Evolutionary conservation across 2,888 invertebrate genomes (phyloP).

Genomic region (Hemithea aestivaria): DNA sequence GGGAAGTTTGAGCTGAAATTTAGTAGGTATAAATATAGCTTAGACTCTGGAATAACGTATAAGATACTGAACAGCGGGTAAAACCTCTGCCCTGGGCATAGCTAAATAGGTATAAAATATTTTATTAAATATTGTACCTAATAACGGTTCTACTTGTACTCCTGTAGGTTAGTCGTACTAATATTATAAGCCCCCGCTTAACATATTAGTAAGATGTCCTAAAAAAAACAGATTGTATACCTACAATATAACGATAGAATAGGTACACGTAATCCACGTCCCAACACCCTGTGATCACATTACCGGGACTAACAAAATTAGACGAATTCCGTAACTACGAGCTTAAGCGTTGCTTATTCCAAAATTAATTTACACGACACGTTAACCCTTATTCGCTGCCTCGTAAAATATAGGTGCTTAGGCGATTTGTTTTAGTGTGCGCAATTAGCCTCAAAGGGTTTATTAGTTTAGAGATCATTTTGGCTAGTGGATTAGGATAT

Average conservation of each 20-base stretch:
- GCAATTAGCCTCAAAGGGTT: conserved; percentile 9
- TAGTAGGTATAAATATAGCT: no score
- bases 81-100: no score
- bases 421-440: conserved; percentile 7
- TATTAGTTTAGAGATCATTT: conserved; percentile 11
- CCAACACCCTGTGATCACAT: conserved; percentile 15
- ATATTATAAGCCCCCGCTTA: no score
- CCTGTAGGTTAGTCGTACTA: no score
- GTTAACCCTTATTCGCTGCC: conserved; percentile 11
- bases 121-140: no score
- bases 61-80: no score
- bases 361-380: conserved; percentile 14
- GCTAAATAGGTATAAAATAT: no score
- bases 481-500: background rate
- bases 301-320: conserved; percentile 14
- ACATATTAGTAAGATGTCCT: conserved; percentile 1
- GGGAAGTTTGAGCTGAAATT: no score
- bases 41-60: no score
- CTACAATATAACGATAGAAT: no score
- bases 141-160: no score
- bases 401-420: conserved; percentile 2
- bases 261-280: background rate
- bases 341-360: conserved; percentile 8
- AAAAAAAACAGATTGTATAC: no score
- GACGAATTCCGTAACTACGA: conserved; percentile 5